Conservation (phyloP, 2,113 vertebrate species). For the Zeus faber region DNA sequence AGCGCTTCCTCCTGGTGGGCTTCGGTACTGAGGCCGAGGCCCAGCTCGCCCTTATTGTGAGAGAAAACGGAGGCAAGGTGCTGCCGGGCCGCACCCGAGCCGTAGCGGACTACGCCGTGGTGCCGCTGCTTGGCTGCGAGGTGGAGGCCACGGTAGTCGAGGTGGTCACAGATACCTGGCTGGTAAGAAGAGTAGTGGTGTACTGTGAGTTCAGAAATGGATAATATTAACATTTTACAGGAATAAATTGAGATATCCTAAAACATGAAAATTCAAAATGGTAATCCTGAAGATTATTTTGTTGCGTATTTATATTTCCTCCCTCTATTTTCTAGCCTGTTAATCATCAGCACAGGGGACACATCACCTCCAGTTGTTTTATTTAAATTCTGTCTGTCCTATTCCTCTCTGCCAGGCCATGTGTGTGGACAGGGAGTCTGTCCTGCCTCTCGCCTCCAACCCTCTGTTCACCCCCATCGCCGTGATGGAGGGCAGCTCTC, state of each 20-base stretch:
- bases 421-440: slow-evolving; percentile 85
- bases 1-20: slow-evolving; percentile 84
- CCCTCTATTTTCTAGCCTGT: no score
- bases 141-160: slow-evolving; percentile 88
- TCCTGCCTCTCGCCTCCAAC: slow-evolving; percentile 80
- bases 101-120: slow-evolving; percentile 89
- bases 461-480: slow-evolving; percentile 89
- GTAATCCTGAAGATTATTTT: no score
- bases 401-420: slow-evolving; percentile 75
- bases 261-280: no score
- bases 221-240: no score
- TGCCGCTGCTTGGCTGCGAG: slow-evolving; percentile 86
- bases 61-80: slow-evolving; percentile 83
- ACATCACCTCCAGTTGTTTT: no score
- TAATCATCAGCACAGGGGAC: no score
- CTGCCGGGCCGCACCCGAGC: slow-evolving; percentile 70
- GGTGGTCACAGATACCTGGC: slow-evolving; percentile 95
- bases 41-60: slow-evolving; percentile 77
- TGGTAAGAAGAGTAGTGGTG: slow-evolving; percentile 93
- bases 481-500: slow-evolving; percentile 78
- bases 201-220: no score
- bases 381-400: no score
- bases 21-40: slow-evolving; percentile 82
- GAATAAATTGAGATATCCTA: no score
- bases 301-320: no score